Conservation (phyloP, 2,797 vertebrate genomes). For the Dromococcyx pavoninus region DNA sequence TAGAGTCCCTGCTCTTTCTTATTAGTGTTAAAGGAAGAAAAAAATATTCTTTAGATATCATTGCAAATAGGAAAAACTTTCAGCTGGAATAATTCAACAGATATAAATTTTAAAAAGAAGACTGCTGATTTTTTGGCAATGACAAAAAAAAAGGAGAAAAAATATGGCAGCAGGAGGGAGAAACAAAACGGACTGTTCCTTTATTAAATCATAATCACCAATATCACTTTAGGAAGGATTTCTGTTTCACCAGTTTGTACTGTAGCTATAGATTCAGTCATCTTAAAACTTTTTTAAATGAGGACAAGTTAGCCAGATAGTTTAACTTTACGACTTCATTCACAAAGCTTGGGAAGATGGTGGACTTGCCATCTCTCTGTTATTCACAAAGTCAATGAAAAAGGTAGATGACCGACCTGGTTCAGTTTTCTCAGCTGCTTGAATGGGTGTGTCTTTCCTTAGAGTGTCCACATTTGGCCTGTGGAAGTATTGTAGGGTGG, state of each 20-base stretch:
- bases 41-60: background rate
- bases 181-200: background rate
- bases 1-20: slow-evolving; percentile 16
- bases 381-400: background rate
- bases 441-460: background rate
- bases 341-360: background rate
- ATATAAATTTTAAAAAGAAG: background rate
- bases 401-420: background rate
- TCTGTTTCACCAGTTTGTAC: background rate
- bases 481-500: fast-evolving
- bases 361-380: background rate
- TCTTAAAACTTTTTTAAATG: background rate
- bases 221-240: background rate
- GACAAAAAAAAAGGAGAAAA: background rate
- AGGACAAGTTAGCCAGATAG: background rate
- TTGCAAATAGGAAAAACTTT: slow-evolving; percentile 3
- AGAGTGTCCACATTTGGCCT: background rate
- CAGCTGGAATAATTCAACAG: background rate
- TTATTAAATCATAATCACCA: background rate
- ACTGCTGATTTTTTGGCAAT: background rate
- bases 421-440: background rate
- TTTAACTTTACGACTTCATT: background rate
- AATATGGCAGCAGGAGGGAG: background rate
- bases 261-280: background rate
- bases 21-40: background rate